Evolutionary conservation across 92 coral and sea anemone species (phyloP).

Genomic region (Pocillopora meandrina): DNA sequence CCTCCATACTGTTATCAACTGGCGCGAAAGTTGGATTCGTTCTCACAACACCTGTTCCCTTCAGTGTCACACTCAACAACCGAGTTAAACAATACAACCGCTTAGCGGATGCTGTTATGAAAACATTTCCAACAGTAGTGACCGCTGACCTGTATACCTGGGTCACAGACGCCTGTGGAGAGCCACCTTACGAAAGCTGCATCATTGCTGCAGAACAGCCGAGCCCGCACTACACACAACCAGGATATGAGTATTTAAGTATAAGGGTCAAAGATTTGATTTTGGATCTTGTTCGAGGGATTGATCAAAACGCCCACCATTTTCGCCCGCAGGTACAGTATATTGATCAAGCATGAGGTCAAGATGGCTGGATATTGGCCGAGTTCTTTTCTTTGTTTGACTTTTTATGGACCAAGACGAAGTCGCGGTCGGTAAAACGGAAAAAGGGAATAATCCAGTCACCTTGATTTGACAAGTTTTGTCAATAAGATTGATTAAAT

Average conservation of each 20-base stretch:
- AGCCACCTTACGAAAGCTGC: slow-evolving; percentile 58
- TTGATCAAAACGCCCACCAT: not conserved
- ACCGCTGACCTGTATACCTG: slow-evolving; percentile 70
- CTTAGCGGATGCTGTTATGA: slow-evolving; percentile 62
- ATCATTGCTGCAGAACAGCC: slow-evolving; percentile 53
- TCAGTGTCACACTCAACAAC: slow-evolving; percentile 42
- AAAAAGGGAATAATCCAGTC: too few species aligned
- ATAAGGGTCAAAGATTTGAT: slow-evolving; percentile 39
- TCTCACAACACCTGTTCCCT: slow-evolving; percentile 75
- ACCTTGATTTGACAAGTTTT: too few species aligned
- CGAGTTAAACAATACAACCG: slow-evolving; percentile 63
- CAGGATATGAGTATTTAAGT: slow-evolving; percentile 72
- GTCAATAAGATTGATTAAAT: too few species aligned
- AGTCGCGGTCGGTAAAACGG: too few species aligned
- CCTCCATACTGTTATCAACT: slow-evolving; percentile 41
- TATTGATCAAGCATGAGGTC: too few species aligned
- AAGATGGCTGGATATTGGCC: too few species aligned
- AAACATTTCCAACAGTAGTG: slow-evolving; percentile 32
- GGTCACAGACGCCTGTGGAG: slow-evolving; percentile 69
- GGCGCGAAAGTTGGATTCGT: slow-evolving; percentile 65
- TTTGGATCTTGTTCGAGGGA: not conserved
- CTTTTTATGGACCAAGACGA: too few species aligned
- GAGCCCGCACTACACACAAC: slow-evolving; percentile 71
- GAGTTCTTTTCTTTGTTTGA: too few species aligned
- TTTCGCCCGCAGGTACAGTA: not conserved